Base-by-base conservation (phyloP, 2,797 vertebrate genomes). In the Eulemur albifrons region DNA sequence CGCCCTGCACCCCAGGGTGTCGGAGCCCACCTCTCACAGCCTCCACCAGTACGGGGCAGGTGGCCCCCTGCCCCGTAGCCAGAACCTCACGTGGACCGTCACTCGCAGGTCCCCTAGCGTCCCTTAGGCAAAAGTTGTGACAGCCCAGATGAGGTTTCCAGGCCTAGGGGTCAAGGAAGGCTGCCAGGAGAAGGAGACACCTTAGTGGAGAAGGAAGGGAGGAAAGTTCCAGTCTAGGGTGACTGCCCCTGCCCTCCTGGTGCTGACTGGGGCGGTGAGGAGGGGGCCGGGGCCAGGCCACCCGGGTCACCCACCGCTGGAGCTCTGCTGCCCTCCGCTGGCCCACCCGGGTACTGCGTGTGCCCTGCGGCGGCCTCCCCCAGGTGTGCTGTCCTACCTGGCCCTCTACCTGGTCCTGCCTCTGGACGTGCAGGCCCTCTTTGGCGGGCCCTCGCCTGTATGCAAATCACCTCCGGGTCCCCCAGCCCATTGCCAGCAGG, bases 301-400 rank as follows among this genome's bases (percentile, higher is more conserved):
- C 48, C 40, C 0, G 0, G 11, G 27, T 32, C 5, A 0, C 43
- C 50, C 2, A 61, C 69, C 6, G 3, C 89, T 89, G 88, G 82
- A 54, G 90, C 73, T 95, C 97, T 97, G 95, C 96, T 95, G 95
- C 61, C 96, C 90, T 57, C 96, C 7, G 7, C 96, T 91, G 97
- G 88, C 88, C 10, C 3, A 0, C 1, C 5, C 13, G 0, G 72
- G 81, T 8, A 95, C 85, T 92, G 69, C 38, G 0, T 0, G 25
- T 4, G 10, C 5, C 21, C 59, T 4, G 0, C 1, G 2, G 32
- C 17, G 0, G 8, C 2, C 0, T 14, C 73, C 40, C 61, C 67
- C 93, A 67, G 81, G 84, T 40, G 81, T 21, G 67, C 10, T 1
- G 0, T 23, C 30, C 54, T 40, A 69, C 79, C 70, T 6, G 63